Evolutionary conservation across 2,113 vertebrate genomes (phyloP).

Genomic region (Pelecanus crispus): DNA sequence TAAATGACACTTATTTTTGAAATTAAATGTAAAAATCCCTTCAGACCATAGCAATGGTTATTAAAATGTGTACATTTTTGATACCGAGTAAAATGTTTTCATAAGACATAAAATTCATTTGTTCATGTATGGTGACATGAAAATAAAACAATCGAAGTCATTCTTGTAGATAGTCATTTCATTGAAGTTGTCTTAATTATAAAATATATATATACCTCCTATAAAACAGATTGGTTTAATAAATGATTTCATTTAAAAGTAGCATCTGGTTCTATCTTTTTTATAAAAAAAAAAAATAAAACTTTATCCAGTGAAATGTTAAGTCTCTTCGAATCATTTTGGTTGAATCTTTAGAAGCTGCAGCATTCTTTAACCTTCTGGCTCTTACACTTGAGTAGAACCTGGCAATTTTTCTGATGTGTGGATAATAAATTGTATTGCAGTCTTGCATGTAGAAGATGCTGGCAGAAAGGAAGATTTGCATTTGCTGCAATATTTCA

Average conservation of each 20-base stretch:
- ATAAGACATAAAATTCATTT: slow-evolving; percentile 60
- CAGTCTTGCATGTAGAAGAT: neutral
- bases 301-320: slow-evolving; percentile 66
- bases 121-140: slow-evolving; percentile 63
- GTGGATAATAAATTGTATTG: neutral
- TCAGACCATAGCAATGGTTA: slow-evolving; percentile 61
- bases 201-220: slow-evolving; percentile 67
- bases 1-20: slow-evolving; percentile 69
- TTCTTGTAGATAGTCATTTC: slow-evolving; percentile 76
- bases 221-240: slow-evolving; percentile 71
- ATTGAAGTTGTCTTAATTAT: slow-evolving; percentile 66
- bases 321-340: slow-evolving; percentile 51
- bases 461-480: neutral
- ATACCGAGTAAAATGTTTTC: slow-evolving; percentile 70
- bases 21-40: slow-evolving; percentile 68
- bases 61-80: slow-evolving; percentile 69
- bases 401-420: neutral
- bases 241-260: slow-evolving; percentile 71
- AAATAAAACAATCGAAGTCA: slow-evolving; percentile 70
- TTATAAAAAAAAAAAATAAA: slow-evolving; percentile 63
- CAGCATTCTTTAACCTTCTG: neutral
- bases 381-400: neutral
- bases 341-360: neutral
- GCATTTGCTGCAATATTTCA: neutral
- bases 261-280: slow-evolving; percentile 70